phyloP scores from a whole-genome alignment of 2,888 invertebrate genomes.

The Pandemis heparana region DNA sequence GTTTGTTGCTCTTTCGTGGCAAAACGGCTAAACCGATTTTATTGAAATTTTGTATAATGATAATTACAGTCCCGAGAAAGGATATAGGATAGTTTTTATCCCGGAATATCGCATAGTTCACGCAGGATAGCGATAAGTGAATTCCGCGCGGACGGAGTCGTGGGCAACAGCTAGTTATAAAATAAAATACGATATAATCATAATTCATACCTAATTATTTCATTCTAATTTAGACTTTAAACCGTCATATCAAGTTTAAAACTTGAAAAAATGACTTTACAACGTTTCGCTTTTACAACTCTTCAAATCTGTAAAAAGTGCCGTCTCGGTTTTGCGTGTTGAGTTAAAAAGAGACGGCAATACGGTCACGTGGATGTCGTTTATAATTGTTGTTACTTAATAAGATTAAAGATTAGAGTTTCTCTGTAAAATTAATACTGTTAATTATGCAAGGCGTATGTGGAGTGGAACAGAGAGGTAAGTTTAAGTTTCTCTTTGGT shows the following conservation, averaged over 20 bases:
- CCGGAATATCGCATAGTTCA: no score
- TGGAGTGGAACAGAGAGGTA: conserved; percentile 56
- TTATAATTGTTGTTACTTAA: conserved; percentile 35
- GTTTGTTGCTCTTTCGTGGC: no score
- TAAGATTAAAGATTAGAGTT: conserved; percentile 37
- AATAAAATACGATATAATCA: neutral
- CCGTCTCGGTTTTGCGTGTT: neutral
- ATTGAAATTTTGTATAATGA: no score
- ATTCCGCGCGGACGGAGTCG: no score
- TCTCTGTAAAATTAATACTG: conserved; percentile 27
- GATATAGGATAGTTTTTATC: no score
- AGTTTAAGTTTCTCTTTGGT: conserved; percentile 54
- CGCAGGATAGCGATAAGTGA: no score
- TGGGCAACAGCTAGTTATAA: no score
- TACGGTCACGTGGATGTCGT: neutral
- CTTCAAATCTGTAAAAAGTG: neutral
- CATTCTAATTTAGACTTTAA: neutral
- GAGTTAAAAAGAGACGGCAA: neutral
- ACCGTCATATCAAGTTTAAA: neutral
- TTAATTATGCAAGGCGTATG: conserved; percentile 57
- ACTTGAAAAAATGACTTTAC: neutral
- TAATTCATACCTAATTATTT: neutral
- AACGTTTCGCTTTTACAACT: neutral
- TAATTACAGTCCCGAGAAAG: no score
- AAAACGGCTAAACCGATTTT: no score